These are phyloP conservation scores for Rhinolophus ferrumequinum DNA, from an alignment of 2,113 vertebrate species.

Conservation along the genomic window DNA sequence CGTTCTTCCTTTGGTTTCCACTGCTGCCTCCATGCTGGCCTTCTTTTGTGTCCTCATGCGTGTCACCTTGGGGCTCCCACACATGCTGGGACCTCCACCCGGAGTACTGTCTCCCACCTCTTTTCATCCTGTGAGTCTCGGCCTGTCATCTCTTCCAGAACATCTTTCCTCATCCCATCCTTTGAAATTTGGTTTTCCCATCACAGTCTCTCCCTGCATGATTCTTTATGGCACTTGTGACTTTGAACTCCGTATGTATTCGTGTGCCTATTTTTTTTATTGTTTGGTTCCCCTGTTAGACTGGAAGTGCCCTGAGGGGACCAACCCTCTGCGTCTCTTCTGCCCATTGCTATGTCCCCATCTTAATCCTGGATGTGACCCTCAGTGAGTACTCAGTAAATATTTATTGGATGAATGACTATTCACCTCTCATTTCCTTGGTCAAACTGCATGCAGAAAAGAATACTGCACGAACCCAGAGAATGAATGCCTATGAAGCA, in stretches of 20 bases:
- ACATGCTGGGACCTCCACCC: not conserved
- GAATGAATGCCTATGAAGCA: not conserved
- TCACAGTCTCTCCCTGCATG: not conserved
- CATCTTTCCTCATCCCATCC: not conserved
- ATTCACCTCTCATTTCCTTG: not conserved
- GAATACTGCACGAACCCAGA: not conserved
- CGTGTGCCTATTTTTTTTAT: not conserved
- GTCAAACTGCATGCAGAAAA: not conserved
- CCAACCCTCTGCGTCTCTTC: not conserved
- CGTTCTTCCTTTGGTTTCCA: not conserved
- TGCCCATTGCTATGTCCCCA: not conserved
- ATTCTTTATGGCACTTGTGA: not conserved
- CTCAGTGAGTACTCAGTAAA: not conserved
- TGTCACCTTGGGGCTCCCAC: not conserved
- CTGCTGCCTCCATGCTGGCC: accelerated
- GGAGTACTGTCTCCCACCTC: not conserved
- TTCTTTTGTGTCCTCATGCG: accelerated
- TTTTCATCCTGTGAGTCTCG: not conserved
- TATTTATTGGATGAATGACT: not conserved
- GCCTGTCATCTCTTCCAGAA: not conserved
- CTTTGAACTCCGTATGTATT: not conserved
- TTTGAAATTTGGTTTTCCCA: not conserved
- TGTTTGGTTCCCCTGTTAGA: not conserved
- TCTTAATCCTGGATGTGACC: not conserved
- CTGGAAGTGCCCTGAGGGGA: not conserved